phyloP scores from a whole-genome alignment of 1,140 invertebrate genomes.

The Drosophila subpulchrella region DNA sequence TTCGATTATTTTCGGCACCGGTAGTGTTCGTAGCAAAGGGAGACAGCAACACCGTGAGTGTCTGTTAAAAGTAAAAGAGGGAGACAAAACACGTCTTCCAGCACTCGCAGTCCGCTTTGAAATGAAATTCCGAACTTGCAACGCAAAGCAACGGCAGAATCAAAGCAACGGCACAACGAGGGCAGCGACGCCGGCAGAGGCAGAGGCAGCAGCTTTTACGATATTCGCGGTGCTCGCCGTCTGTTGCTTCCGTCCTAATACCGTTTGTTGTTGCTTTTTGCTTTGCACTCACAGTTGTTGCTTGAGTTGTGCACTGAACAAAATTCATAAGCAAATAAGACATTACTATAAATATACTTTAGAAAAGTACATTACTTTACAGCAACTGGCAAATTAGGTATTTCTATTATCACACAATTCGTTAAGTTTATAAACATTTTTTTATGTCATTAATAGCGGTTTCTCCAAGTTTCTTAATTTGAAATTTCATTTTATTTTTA shows the following conservation, averaged over 20 bases:
- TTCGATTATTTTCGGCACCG: not conserved
- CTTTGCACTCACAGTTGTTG: not conserved
- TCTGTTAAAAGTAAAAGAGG: too few relatives aligned
- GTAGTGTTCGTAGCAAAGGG: not conserved
- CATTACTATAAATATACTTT: too few relatives aligned
- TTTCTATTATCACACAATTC: too few relatives aligned
- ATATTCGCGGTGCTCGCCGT: not conserved
- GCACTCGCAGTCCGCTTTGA: constrained; percentile 5
- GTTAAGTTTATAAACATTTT: too few relatives aligned
- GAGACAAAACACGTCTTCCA: not conserved
- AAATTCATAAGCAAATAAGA: not conserved
- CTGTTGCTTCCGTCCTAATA: not conserved
- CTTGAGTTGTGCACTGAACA: not conserved
- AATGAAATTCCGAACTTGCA: constrained; percentile 8
- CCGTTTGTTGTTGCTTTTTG: constrained; percentile 9
- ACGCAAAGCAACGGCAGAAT: not conserved
- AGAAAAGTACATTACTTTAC: too few relatives aligned
- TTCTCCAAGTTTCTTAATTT: too few relatives aligned
- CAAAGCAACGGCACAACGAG: not conserved
- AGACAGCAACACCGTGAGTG: too few relatives aligned
- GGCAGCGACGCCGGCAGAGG: not conserved
- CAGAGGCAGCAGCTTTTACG: not conserved
- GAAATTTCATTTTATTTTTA: too few relatives aligned
- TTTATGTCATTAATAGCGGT: too few relatives aligned
- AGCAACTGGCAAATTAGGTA: too few relatives aligned